Conservation (phyloP, 2,797 vertebrate genomes). For the Argyrosomus regius region DNA sequence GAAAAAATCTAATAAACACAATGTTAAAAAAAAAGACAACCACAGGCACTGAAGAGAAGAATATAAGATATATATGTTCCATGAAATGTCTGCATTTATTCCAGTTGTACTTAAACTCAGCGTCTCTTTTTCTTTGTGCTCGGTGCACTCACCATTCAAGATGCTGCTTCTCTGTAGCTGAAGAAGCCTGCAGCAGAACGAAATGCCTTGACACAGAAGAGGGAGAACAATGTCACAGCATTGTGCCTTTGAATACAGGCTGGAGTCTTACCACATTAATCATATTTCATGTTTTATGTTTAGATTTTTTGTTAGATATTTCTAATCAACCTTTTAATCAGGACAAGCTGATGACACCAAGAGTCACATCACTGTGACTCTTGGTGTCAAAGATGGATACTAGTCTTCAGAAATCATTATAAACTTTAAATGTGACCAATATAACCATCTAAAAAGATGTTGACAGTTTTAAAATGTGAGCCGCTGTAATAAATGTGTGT, state of each 20-base stretch:
- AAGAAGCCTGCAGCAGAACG: conserved; percentile 92
- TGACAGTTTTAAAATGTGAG: no score
- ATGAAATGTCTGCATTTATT: conserved; percentile 40
- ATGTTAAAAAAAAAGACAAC: background rate
- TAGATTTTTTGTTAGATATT: background rate
- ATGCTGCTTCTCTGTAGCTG: conserved; percentile 90
- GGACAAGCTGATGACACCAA: no score
- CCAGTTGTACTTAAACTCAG: conserved; percentile 31
- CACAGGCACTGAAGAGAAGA: no score
- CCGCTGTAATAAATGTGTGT: no score
- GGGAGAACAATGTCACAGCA: conserved; percentile 81
- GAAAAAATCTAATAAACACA: no score
- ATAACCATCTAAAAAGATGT: no score
- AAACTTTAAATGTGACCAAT: background rate
- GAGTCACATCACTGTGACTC: no score
- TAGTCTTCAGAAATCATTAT: background rate
- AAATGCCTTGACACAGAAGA: conserved; percentile 94
- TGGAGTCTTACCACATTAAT: conserved; percentile 17
- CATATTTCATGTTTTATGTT: conserved; percentile 10
- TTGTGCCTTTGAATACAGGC: background rate
- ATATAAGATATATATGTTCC: conserved; percentile 24
- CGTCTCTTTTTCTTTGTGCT: conserved; percentile 5
- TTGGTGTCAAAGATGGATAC: no score
- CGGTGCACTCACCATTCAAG: conserved; percentile 90
- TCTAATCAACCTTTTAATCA: conserved; percentile 30